Evolutionary conservation across 2,113 vertebrate genomes (phyloP).

Genomic region (Apeltes quadracus): DNA sequence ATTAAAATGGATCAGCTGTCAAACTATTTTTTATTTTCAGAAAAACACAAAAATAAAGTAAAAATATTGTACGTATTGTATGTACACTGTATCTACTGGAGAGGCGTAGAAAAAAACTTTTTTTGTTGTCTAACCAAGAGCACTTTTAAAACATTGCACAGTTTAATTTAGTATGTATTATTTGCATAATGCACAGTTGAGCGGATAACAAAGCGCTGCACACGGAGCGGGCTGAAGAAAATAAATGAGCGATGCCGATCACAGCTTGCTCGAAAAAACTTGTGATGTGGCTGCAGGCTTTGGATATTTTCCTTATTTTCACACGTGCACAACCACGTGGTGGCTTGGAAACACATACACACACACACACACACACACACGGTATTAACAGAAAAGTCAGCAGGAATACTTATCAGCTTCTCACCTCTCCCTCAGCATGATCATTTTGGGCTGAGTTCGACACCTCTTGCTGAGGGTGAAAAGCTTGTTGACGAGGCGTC

Average conservation of each 20-base stretch:
- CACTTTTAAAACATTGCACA: conserved; percentile 56
- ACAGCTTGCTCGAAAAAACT: conserved; percentile 44
- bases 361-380: conserved; percentile 1
- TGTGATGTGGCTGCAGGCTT: conserved; percentile 45
- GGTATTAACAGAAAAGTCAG: conserved; percentile 47
- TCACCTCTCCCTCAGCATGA: conserved; percentile 83
- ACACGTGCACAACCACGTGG: conserved; percentile 4
- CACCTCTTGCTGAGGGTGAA: conserved; percentile 85
- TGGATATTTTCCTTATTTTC: conserved; percentile 38
- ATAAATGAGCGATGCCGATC: conserved; percentile 53
- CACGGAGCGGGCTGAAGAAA: conserved; percentile 25
- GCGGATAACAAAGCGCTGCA: conserved; percentile 49
- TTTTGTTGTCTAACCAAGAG: conserved; percentile 24
- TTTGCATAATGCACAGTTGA: conserved; percentile 58
- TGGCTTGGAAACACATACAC: conserved; percentile 13
- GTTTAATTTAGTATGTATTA: conserved; percentile 65
- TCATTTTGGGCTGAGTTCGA: conserved; percentile 78
- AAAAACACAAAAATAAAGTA: conserved; percentile 21
- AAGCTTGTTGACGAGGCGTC: conserved; percentile 79
- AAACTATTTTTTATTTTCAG: not conserved
- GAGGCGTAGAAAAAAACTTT: conserved; percentile 3
- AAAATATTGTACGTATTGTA: too few relatives aligned
- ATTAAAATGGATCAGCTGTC: conserved; percentile 29
- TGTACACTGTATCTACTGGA: conserved; percentile 13
- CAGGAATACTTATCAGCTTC: conserved; percentile 49